Conservation (phyloP, 2,113 vertebrate genomes). For the Oceanites oceanicus region DNA sequence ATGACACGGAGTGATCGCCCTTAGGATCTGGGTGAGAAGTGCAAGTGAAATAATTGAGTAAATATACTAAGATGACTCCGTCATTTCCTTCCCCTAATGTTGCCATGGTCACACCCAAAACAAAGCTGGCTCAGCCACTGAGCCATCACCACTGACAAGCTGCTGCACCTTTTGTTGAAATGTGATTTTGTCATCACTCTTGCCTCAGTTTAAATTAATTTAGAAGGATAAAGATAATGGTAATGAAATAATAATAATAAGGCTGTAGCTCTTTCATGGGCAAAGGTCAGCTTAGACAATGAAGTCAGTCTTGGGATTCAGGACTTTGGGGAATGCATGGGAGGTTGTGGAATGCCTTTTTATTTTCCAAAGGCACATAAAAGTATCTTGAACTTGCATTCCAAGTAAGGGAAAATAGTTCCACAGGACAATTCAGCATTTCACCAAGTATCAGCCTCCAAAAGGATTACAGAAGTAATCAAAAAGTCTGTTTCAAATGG, state of each 20-base stretch:
- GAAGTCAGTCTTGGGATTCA: neutral
- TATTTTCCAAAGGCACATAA: neutral
- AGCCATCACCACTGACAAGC: neutral
- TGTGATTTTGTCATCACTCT: neutral
- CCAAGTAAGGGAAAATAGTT: conserved; percentile 16
- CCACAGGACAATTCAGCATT: neutral
- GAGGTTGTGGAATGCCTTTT: neutral
- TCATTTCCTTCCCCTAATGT: conserved; percentile 44
- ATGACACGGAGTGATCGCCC: neutral
- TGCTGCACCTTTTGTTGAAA: conserved; percentile 1
- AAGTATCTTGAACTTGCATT: neutral
- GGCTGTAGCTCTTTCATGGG: neutral
- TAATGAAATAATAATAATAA: neutral
- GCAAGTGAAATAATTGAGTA: conserved; percentile 54
- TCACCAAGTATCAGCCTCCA: neutral
- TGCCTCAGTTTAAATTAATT: neutral
- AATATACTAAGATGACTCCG: neutral
- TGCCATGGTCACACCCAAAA: conserved; percentile 38
- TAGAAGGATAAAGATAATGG: neutral
- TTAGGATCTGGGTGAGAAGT: conserved; percentile 12
- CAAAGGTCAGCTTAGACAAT: neutral
- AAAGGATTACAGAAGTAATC: neutral
- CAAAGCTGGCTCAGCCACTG: neutral
- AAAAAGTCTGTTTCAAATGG: neutral
- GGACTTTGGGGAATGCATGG: neutral